Evolutionary conservation across 2,888 invertebrate genomes (phyloP), one percentile per base, ranked within the genome.

Genomic region (Archips crataeganus): DNA sequence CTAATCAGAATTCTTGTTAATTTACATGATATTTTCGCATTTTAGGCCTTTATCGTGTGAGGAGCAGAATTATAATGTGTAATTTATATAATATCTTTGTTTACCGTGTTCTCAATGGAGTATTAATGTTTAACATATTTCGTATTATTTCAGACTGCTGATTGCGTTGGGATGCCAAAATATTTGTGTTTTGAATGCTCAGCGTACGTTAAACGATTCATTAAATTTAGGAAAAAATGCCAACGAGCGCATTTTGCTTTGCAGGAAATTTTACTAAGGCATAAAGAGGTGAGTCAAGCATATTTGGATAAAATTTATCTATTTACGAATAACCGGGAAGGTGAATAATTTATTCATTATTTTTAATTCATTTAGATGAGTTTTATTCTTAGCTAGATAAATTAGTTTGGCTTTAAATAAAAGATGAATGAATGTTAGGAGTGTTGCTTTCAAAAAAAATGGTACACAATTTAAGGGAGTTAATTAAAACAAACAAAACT

Each of bases 151-250:
- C 85, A 94, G 93, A 86, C 84, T 9, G 71, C 68, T 6, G 79
- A 80, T 68, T 84, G 83, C 3, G 84, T 82, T 79, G 93, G 92
- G 0, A 78, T 93, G 76, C 92, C 93, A 3, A 84, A 88, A 70
- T 90, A 90, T 78, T 80, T 94, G 72, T 94, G 94, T 80, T 82
- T 85, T 60, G 87, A 88, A 77, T 94, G 94, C 78, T 76, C 79
- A 65, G 86, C 87, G 2, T 85, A 86, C 74, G 81, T 93, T 4
- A 86, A 78, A 77, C 84, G 84, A 3, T 92, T 83, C 65, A 85
- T 82, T 65, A 86, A 83, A 66, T 94, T 94, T 78, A 85, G 90
- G 67, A 85, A 87, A 15, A 92, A 87, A 86, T 93, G 94, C 78
- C 91, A 93, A 60, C 84, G 88, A 72, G 88, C 93, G 4, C 83